Evolutionary conservation across 1,140 invertebrate species (phyloP), one percentile per base, ranked within the genome.

Genomic region (Neotoxoptera formosana): DNA sequence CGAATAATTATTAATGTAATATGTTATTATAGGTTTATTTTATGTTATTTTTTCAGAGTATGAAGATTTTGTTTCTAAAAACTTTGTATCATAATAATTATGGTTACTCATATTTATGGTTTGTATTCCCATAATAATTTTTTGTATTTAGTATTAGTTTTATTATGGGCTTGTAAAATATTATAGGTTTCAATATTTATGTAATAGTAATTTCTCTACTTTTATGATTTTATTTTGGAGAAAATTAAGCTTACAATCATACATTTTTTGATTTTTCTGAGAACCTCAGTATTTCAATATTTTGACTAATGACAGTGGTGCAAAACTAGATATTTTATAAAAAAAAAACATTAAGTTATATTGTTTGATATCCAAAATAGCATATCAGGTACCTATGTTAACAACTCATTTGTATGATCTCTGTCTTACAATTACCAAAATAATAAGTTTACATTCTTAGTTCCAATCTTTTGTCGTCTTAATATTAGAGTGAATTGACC

Each of bases 21-120:
- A 51, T 51, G 1, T 48, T 14, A 81, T 90, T 86, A 96, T 96
- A 96, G 41, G 41, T 41, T 41, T 56, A 30, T 30, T 90, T 56
- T 56, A 23, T 90, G 48, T 90, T 34, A 25, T 20, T 90, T 34
- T 90, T 90, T 90, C 53, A 67, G 53, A 90, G 0, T 90, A 90
- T 90, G 89, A 90, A 90, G n/a, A 90, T 67, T 90, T 67, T 90
- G 89, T 67, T 60, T 60, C 53, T 30, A 90, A 90, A 45, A 90
- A 67, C 17, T 90, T 45, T 56, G 23, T 45, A 41, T 67, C 89
- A 67, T 90, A 56, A 45, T 60, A 45, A 7, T 45, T 34, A 23
- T 84, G 36, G 8, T 41, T 84, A 41, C 1, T 83, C n/a, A 41
- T 41, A 23, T 84, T 45, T 84, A 84, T 84, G 83, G 36, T 84